Conservation (phyloP, 2,113 vertebrate species). For the Spheniscus mendiculus region DNA sequence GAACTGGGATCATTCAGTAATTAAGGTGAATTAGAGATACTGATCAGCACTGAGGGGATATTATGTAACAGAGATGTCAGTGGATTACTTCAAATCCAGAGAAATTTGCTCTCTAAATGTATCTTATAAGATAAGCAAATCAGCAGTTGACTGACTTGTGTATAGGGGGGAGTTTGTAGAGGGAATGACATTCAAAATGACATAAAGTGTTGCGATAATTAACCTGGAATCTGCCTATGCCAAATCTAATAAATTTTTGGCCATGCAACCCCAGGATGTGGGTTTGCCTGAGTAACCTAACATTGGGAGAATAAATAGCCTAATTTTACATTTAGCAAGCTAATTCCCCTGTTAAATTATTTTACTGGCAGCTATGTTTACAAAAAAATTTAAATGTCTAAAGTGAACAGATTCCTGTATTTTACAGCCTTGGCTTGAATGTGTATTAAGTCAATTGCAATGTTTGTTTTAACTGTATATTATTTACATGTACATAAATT, state of each 20-base stretch:
- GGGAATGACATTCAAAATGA: not conserved
- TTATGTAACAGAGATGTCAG: not conserved
- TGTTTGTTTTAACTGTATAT: not conserved
- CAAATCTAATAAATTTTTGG: not conserved
- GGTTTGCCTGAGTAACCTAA: not conserved
- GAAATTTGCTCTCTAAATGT: not conserved
- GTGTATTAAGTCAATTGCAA: not conserved
- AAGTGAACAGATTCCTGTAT: not conserved
- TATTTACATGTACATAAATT: not conserved
- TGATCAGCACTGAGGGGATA: not conserved
- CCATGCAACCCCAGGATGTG: not conserved
- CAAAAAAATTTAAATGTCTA: not conserved
- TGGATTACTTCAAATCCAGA: not conserved
- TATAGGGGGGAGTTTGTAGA: not conserved
- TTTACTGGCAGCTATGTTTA: not conserved
- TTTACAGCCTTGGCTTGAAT: not conserved
- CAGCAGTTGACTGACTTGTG: not conserved
- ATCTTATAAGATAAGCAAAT: not conserved
- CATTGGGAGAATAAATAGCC: not conserved
- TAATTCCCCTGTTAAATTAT: not conserved
- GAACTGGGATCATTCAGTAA: not conserved
- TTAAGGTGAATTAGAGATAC: not conserved
- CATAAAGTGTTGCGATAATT: not conserved
- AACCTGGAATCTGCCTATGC: not conserved
- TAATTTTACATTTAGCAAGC: not conserved